These are phyloP conservation scores for Melanaphis sacchari DNA, from an alignment of 1,140 invertebrate species.

Conservation along the genomic window DNA sequence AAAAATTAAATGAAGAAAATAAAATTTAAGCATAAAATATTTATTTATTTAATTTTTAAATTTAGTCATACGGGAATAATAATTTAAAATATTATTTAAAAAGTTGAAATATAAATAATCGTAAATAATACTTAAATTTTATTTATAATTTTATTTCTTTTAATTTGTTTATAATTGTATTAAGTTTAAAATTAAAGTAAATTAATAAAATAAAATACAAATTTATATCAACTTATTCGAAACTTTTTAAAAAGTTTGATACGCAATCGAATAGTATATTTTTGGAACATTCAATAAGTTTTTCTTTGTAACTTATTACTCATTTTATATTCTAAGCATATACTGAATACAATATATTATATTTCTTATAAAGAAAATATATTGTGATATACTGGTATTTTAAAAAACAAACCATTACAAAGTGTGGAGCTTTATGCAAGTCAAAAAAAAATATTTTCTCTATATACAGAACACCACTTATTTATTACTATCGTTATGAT, in stretches of 20 bases:
- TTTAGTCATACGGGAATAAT: neutral
- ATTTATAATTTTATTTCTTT: neutral
- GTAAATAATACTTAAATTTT: neutral
- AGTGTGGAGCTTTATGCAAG: neutral
- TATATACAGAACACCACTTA: neutral
- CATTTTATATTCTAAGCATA: neutral
- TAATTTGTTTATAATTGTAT: neutral
- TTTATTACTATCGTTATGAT: neutral
- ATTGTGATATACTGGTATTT: neutral
- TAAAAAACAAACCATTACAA: neutral
- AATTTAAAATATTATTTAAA: neutral
- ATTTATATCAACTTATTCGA: neutral
- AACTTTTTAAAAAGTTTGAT: neutral
- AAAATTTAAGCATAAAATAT: too few relatives aligned
- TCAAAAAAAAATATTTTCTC: neutral
- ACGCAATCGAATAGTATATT: neutral
- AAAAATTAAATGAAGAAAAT: too few relatives aligned
- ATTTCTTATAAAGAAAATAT: neutral
- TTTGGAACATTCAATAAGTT: neutral
- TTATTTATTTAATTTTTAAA: too few relatives aligned
- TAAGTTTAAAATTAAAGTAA: neutral
- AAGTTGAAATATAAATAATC: neutral
- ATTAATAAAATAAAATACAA: neutral
- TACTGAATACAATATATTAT: neutral
- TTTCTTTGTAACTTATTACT: conserved; percentile 9